These are phyloP conservation scores for Ataeniobius toweri DNA, from an alignment of 2,797 vertebrate species.

Conservation along the genomic window DNA sequence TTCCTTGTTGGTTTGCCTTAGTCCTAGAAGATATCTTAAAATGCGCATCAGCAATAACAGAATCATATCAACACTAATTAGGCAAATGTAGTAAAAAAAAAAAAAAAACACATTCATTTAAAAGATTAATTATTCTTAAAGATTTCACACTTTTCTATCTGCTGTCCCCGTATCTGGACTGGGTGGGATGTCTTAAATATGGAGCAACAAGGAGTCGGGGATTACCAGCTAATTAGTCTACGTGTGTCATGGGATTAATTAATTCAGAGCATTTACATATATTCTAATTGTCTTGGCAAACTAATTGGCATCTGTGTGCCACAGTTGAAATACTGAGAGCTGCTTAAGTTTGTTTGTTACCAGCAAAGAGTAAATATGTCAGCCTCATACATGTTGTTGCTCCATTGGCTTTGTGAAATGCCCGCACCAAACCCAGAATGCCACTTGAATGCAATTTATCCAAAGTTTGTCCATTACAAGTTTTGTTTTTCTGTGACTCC, in stretches of 20 bases:
- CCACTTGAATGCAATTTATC: slow-evolving; percentile 9
- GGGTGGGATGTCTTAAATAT: slow-evolving; percentile 71
- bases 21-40: slow-evolving; percentile 64
- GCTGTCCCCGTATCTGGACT: slow-evolving; percentile 66
- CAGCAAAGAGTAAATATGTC: slow-evolving; percentile 26
- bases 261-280: slow-evolving; percentile 75
- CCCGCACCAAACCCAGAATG: slow-evolving; percentile 3
- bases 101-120: slow-evolving; percentile 48
- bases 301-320: slow-evolving; percentile 65
- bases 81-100: slow-evolving; percentile 38
- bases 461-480: slow-evolving; percentile 12
- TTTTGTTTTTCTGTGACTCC: neutral
- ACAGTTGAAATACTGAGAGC: slow-evolving; percentile 22
- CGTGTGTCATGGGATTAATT: slow-evolving; percentile 74
- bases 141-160: slow-evolving; percentile 56
- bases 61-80: slow-evolving; percentile 64
- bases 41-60: slow-evolving; percentile 42
- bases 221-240: slow-evolving; percentile 75
- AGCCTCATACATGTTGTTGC: slow-evolving; percentile 20
- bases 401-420: slow-evolving; percentile 20
- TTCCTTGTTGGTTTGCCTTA: slow-evolving; percentile 68
- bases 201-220: slow-evolving; percentile 67
- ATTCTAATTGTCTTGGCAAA: slow-evolving; percentile 59
- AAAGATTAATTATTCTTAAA: slow-evolving; percentile 67
- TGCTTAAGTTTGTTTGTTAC: slow-evolving; percentile 57